Evolutionary conservation across 2,797 vertebrate species (phyloP), one percentile per base, ranked within the genome.

Genomic region (Myotis daubentonii): DNA sequence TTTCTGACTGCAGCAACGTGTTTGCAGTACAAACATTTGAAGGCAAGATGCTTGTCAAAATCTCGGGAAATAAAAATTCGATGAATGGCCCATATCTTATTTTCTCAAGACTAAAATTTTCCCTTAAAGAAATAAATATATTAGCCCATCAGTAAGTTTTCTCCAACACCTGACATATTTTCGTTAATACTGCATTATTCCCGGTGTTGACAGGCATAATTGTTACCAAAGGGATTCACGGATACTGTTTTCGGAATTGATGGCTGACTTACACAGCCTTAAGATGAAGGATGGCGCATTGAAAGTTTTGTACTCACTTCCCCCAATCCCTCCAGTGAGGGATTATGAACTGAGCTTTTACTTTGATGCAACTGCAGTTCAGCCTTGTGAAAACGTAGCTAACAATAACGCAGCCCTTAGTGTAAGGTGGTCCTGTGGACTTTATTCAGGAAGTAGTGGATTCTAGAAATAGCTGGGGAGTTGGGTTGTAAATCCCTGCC

Each of bases 151-250:
- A 91, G 82, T 92, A 92, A 94, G 79, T 94, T 95, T 86, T 80
- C 76, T 82, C 75, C 49, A 93, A 33, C 75, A 57, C 72, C 68
- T 95, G 82, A 92, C 93, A 11, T 92, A 89, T 90, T 96, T 96
- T 92, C 53, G 65, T 62, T 91, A 93, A 65, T 90, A 36, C 41
- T 57, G 9, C 88, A 55, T 97, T 84, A 92, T 91, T 96, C 88
- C 82, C 83, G 28, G 86, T 36, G 13, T 85, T 76, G 87, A 96
- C 80, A 74, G 30, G 13, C 51, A 12, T 89, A 71, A 93, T 94
- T 95, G 89, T 95, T 93, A 95, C 55, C 93, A 91, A 92, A 95
- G 97, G 96, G 53, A 75, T 93, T 93, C 62, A 22, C 88, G 81
- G 88, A 87, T 86, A 28, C 0, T 38, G 20, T 90, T n/a, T 76